Percentiles rank a stretch among this genome's conserved stretches.
These are phyloP conservation scores for Numenius arquata DNA, from an alignment of 2,113 vertebrate genomes.

Conservation along the genomic window DNA sequence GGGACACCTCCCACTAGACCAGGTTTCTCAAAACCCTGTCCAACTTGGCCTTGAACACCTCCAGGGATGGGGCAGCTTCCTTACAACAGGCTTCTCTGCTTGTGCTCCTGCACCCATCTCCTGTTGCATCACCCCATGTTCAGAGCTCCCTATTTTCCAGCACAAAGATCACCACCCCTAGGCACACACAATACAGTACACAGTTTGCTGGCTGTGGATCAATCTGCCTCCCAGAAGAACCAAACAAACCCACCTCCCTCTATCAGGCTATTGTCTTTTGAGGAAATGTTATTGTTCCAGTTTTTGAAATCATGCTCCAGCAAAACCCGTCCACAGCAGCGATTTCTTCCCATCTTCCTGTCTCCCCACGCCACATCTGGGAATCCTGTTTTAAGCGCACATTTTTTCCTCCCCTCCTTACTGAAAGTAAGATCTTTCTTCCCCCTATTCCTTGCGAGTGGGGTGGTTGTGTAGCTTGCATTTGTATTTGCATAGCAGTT, in stretches of 20 bases:
- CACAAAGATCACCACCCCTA: neutral
- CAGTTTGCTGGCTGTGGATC: neutral
- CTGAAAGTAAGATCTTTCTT: neutral
- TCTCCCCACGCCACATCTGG: neutral
- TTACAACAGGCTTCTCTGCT: neutral
- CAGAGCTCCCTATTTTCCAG: neutral
- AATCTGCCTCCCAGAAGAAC: neutral
- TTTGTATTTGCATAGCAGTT: neutral
- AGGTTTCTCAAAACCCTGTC: neutral
- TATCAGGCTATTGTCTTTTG: neutral
- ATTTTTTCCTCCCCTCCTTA: neutral
- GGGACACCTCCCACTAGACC: neutral
- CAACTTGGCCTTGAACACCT: neutral
- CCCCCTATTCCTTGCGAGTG: neutral
- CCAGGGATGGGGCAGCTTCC: neutral
- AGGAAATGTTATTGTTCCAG: neutral
- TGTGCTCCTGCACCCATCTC: neutral
- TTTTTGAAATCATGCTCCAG: neutral
- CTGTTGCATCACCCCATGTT: neutral
- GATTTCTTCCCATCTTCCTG: neutral
- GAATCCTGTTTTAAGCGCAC: neutral
- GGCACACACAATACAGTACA: too few species aligned
- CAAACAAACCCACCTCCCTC: neutral
- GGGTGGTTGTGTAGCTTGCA: neutral
- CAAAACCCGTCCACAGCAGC: neutral